Evolutionary conservation across 2,888 invertebrate species (phyloP).

Genomic region (Herminia tarsipennalis): DNA sequence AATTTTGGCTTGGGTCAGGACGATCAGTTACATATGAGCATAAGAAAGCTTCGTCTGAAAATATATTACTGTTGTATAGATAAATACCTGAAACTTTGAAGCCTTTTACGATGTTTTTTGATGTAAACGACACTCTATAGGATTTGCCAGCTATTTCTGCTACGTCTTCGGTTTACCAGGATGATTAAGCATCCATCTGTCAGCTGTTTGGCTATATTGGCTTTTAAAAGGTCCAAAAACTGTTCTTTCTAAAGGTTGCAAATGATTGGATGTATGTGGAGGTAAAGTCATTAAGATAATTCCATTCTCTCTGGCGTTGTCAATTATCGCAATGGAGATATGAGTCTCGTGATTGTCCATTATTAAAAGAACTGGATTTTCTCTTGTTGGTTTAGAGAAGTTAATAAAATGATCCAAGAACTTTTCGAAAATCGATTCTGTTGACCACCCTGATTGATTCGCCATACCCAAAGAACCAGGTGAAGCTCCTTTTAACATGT

Average conservation of each 20-base stretch:
- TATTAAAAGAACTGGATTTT: neutral
- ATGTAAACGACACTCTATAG: too few species aligned
- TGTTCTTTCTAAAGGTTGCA: conserved; percentile 1
- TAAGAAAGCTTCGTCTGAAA: too few species aligned
- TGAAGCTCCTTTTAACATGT: conserved; percentile 27
- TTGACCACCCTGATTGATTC: conserved; percentile 1
- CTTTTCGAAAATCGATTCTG: neutral
- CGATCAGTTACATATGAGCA: too few species aligned
- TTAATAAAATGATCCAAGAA: neutral
- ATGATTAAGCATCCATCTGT: too few species aligned
- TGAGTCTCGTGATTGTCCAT: conserved; percentile 1
- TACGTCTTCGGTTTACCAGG: too few species aligned
- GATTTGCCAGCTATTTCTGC: too few species aligned
- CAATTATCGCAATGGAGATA: neutral
- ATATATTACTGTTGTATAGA: too few species aligned
- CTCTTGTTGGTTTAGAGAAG: neutral
- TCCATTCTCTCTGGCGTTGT: neutral
- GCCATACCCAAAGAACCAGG: conserved; percentile 10
- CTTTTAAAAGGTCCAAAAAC: neutral
- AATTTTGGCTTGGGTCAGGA: too few species aligned
- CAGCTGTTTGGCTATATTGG: neutral
- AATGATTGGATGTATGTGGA: neutral
- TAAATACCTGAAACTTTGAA: too few species aligned
- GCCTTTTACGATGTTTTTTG: too few species aligned
- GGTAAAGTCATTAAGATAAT: neutral